Conservation (phyloP, 2,113 vertebrate species). For the Gymnogyps californianus region DNA sequence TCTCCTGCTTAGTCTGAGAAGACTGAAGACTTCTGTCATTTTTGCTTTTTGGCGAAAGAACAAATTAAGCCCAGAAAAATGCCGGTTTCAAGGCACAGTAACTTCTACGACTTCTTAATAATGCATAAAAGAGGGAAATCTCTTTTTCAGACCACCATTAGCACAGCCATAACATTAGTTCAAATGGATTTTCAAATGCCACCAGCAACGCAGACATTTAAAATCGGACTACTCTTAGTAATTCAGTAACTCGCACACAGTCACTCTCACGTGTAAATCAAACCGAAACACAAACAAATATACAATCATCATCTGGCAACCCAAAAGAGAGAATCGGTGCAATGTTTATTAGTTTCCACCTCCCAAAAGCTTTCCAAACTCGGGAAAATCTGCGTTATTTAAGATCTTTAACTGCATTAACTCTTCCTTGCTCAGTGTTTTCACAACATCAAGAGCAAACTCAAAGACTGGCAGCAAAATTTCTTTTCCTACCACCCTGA, state of each 20-base stretch:
- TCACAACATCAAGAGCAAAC: not conserved
- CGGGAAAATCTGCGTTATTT: not conserved
- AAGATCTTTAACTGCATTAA: not conserved
- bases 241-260: not conserved
- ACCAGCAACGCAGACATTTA: not conserved
- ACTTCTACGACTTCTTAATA: not conserved
- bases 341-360: not conserved
- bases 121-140: not conserved
- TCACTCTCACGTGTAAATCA: not conserved
- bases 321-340: not conserved
- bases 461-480: not conserved
- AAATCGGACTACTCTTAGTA: not conserved
- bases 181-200: not conserved
- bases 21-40: not conserved
- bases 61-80: not conserved
- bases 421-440: not conserved
- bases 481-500: not conserved
- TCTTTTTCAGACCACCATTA: not conserved
- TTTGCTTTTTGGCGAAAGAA: not conserved
- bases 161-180: not conserved
- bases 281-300: not conserved
- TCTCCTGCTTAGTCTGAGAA: not conserved
- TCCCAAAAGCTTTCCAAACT: not conserved
- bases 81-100: not conserved
- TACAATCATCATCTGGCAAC: not conserved